Evolutionary conservation across 2,113 vertebrate genomes (phyloP).

Genomic region (Phalacrocorax carbo): DNA sequence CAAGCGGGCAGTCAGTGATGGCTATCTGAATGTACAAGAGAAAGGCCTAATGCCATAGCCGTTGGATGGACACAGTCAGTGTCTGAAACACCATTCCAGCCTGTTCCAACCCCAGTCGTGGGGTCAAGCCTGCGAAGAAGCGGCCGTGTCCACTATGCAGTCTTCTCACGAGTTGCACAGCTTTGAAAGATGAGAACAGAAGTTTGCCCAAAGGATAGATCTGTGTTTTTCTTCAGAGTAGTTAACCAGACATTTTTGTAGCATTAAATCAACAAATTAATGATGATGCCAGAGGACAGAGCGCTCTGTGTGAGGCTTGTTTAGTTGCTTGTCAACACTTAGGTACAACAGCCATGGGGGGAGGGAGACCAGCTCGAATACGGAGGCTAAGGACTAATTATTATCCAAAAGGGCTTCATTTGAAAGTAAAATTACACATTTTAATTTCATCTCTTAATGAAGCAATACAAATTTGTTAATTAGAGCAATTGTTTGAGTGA

Average conservation of each 20-base stretch:
- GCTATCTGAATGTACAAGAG: not conserved
- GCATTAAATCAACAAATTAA: slow-evolving; percentile 33
- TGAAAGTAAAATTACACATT: slow-evolving; percentile 86
- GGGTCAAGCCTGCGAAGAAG: not conserved
- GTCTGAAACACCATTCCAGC: not conserved
- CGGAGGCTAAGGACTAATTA: slow-evolving; percentile 78
- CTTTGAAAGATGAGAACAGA: not conserved
- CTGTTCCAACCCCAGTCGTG: rapidly evolving
- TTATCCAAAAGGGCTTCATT: slow-evolving; percentile 80
- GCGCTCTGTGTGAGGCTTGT: not conserved
- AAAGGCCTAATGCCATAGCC: not conserved
- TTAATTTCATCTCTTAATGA: slow-evolving; percentile 85
- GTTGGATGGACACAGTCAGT: not conserved
- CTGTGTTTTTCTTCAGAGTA: not conserved
- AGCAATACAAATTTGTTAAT: slow-evolving; percentile 83
- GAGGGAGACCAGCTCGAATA: slow-evolving; percentile 27
- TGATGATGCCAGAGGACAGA: slow-evolving; percentile 7
- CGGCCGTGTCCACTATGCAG: not conserved
- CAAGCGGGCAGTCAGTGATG: not conserved
- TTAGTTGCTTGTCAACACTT: slow-evolving; percentile 48
- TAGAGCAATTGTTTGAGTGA: slow-evolving; percentile 84
- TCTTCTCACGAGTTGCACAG: not conserved
- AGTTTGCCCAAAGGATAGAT: not conserved
- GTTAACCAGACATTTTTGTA: not conserved
- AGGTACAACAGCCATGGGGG: slow-evolving; percentile 33